Percentiles rank a stretch among this genome's conserved stretches.
phyloP scores from a whole-genome alignment of 2,113 vertebrate genomes.

The Theristicus caerulescens region DNA sequence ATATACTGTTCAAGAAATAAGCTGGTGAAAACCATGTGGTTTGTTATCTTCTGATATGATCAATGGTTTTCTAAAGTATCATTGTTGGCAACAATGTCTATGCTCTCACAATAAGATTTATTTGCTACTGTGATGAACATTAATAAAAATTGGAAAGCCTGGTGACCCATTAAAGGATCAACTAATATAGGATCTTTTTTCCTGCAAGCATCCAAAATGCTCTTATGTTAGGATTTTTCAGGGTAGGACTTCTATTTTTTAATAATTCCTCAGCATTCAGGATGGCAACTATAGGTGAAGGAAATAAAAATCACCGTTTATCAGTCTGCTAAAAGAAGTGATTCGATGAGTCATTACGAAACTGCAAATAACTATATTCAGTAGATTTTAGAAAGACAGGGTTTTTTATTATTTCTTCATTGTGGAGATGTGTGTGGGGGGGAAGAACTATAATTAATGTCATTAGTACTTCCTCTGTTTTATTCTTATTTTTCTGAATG shows the following conservation, averaged over 20 bases:
- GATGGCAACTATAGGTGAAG: not conserved
- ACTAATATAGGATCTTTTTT: not conserved
- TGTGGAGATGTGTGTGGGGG: not conserved
- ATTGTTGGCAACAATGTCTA: not conserved
- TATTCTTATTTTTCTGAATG: not conserved
- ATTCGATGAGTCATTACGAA: not conserved
- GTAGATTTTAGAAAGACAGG: not conserved
- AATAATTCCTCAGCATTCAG: not conserved
- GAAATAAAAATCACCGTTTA: not conserved
- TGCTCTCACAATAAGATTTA: not conserved
- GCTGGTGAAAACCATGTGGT: not conserved
- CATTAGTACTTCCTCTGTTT: not conserved
- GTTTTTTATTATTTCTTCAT: constrained; percentile 17
- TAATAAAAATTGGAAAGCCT: not conserved
- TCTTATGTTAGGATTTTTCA: not conserved
- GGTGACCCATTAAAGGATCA: not conserved
- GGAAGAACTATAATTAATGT: constrained; percentile 25
- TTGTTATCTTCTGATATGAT: not conserved
- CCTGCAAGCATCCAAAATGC: not conserved
- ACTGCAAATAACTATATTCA: constrained; percentile 8
- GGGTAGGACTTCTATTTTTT: not conserved
- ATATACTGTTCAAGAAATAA: not conserved
- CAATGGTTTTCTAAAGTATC: not conserved
- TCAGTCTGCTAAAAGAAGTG: not conserved
- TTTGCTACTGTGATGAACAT: not conserved